Conservation (phyloP, 2,888 invertebrate species). For the Belgica antarctica region DNA sequence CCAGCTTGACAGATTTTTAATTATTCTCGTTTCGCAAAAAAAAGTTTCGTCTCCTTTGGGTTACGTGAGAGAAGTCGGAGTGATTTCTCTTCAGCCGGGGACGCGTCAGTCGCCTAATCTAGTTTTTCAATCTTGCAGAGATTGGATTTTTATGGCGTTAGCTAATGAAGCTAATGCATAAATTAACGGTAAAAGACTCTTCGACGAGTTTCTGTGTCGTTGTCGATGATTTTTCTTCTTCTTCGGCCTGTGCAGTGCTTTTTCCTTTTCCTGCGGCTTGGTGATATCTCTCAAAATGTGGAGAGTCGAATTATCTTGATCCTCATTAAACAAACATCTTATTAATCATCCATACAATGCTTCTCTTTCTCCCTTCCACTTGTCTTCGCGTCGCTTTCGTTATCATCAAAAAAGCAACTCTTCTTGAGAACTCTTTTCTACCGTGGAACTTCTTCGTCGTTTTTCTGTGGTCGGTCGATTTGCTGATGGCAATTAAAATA, state of each 20-base stretch:
- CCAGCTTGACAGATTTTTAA: constrained; percentile 69
- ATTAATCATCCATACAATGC: constrained; percentile 43
- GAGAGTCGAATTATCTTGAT: constrained; percentile 41
- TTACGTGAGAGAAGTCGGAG: not conserved
- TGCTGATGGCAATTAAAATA: constrained; percentile 42
- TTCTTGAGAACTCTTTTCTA: constrained; percentile 1
- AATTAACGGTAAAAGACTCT: constrained; percentile 31
- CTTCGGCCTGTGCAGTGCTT: not conserved
- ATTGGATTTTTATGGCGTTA: constrained; percentile 21
- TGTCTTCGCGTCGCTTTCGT: constrained; percentile 18
- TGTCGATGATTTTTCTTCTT: constrained; percentile 12
- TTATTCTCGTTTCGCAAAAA: constrained; percentile 4
- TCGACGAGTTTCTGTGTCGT: constrained; percentile 1
- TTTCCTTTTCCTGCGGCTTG: not conserved
- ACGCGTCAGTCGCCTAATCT: constrained; percentile 5
- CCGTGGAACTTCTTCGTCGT: constrained; percentile 10
- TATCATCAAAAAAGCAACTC: constrained; percentile 25
- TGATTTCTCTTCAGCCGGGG: not conserved
- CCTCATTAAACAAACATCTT: constrained; percentile 44
- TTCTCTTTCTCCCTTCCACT: constrained; percentile 31
- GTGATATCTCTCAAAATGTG: constrained; percentile 13
- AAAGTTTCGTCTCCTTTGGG: not conserved
- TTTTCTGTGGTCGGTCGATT: constrained; percentile 28
- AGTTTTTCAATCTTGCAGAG: constrained; percentile 2
- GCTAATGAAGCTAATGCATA: constrained; percentile 37